Conservation (phyloP, 92 coral and sea anemone genomes). For the Phenganax subtilis region DNA sequence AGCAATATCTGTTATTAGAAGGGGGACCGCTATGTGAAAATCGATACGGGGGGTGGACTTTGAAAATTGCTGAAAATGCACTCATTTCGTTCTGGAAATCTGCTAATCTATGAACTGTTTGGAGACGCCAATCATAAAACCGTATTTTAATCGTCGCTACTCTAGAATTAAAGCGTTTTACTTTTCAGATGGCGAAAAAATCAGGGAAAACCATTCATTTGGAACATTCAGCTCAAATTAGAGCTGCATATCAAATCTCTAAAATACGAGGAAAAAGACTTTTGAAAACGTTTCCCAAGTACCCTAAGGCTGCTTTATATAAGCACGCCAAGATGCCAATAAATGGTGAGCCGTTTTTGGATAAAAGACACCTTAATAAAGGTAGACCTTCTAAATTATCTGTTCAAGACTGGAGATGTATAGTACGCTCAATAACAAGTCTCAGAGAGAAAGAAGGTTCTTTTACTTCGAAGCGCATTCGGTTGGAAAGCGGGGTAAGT, state of each 20-base stretch:
- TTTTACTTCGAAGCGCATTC: not conserved
- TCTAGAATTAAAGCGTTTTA: no score
- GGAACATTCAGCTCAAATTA: not conserved
- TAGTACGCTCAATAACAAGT: not conserved
- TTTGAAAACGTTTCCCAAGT: not conserved
- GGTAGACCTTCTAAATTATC: not conserved
- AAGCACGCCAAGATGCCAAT: not conserved
- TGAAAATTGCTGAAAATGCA: no score
- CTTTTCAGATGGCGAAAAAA: no score
- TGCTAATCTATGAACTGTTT: no score
- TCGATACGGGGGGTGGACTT: no score
- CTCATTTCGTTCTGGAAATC: no score
- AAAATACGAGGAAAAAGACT: not conserved
- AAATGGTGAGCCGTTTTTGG: not conserved
- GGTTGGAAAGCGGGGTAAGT: not conserved
- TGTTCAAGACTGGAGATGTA: not conserved
- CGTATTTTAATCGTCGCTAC: no score
- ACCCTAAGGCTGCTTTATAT: not conserved
- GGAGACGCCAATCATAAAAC: no score
- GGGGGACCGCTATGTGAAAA: no score
- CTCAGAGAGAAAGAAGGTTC: slow-evolving; percentile 5
- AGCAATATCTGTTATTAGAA: no score
- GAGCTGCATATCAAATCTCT: not conserved
- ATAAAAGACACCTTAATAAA: not conserved
- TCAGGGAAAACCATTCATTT: not conserved